Conservation (phyloP, 2,113 vertebrate species). For the Antechinus stuartii region DNA sequence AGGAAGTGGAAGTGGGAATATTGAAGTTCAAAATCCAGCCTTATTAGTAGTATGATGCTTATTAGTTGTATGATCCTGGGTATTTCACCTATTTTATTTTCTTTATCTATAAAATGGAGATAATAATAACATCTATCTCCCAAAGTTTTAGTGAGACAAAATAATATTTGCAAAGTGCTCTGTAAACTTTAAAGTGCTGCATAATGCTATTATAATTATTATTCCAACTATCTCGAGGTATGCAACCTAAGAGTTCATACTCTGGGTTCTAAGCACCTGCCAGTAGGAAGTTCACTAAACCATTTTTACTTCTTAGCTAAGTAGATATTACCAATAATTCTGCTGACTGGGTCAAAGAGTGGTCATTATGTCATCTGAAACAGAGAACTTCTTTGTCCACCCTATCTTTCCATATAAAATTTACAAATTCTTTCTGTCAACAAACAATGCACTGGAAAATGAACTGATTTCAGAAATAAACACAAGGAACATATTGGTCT, state of each 20-base stretch:
- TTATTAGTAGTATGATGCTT: background rate
- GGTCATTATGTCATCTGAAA: background rate
- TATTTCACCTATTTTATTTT: background rate
- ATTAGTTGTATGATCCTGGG: background rate
- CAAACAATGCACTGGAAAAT: background rate
- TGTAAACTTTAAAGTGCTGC: background rate
- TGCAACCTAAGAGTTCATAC: background rate
- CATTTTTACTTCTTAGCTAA: background rate
- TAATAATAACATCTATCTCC: background rate
- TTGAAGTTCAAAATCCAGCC: background rate
- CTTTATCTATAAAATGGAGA: no score
- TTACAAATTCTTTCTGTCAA: background rate
- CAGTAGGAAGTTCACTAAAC: background rate
- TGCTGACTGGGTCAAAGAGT: background rate
- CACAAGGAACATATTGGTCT: background rate
- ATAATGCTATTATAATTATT: background rate
- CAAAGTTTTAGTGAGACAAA: background rate
- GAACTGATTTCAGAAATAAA: background rate
- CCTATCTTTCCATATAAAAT: background rate
- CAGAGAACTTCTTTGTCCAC: background rate
- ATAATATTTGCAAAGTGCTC: background rate
- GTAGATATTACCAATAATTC: background rate
- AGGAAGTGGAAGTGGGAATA: background rate
- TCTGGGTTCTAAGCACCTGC: background rate
- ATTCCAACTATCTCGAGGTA: background rate